Conservation (phyloP, 1,140 invertebrate genomes). For the Aphaenogaster rudis region DNA sequence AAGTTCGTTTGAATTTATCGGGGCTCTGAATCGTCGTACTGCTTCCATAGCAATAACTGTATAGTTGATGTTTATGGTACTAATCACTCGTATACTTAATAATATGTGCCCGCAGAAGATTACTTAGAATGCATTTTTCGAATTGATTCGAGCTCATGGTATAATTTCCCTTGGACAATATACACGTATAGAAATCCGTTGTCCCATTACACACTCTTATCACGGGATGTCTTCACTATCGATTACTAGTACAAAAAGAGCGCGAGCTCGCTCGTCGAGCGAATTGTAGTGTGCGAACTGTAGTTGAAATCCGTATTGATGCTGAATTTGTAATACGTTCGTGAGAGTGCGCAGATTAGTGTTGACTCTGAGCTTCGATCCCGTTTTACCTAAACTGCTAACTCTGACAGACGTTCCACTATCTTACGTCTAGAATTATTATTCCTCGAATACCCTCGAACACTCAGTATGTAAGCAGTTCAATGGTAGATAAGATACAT, state of each 20-base stretch:
- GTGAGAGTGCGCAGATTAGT: constrained; percentile 53
- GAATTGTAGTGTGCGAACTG: constrained; percentile 30
- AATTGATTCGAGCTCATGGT: constrained; percentile 81
- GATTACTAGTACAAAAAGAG: constrained; percentile 64
- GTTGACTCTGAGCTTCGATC: constrained; percentile 35
- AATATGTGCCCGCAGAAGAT: constrained; percentile 64
- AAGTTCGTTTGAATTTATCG: constrained; percentile 83
- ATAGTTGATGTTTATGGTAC: constrained; percentile 85
- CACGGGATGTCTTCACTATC: constrained; percentile 68
- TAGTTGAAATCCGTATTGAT: constrained; percentile 57
- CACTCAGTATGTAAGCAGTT: constrained; percentile 58
- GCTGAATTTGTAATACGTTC: constrained; percentile 63
- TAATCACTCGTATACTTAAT: constrained; percentile 79
- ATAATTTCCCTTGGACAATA: constrained; percentile 84
- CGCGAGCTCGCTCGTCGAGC: constrained; percentile 41
- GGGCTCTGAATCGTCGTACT: constrained; percentile 82
- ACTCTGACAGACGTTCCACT: constrained; percentile 63
- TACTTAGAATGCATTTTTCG: constrained; percentile 80
- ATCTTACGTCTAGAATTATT: constrained; percentile 65
- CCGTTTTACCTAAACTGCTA: constrained; percentile 52
- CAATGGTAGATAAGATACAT: constrained; percentile 55
- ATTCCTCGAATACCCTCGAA: constrained; percentile 45
- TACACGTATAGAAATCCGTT: constrained; percentile 69
- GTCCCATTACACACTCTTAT: constrained; percentile 63
- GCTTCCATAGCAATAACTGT: constrained; percentile 86